phyloP scores from a whole-genome alignment of 2,797 vertebrate species.

The Rhinella marina region DNA sequence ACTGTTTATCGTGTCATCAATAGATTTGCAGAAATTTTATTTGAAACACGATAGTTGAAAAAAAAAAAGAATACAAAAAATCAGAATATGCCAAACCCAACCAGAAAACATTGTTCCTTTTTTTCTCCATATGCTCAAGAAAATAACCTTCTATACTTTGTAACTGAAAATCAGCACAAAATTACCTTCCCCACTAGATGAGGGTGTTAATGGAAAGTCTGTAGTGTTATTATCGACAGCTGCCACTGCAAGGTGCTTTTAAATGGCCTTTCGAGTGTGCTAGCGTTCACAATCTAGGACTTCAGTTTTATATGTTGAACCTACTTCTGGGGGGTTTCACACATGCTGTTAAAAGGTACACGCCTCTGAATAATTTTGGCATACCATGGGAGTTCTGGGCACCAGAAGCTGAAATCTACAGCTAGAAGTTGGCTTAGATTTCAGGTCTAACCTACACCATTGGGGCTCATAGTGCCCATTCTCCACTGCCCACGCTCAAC shows the following conservation, averaged over 20 bases:
- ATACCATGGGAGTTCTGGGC: too few relatives aligned
- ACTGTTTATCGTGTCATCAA: background rate
- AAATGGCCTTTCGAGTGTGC: too few relatives aligned
- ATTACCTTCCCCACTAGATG: background rate
- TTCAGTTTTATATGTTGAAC: too few relatives aligned
- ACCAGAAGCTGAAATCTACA: too few relatives aligned
- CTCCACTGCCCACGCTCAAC: too few relatives aligned
- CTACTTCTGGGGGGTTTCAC: too few relatives aligned
- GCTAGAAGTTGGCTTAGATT: too few relatives aligned
- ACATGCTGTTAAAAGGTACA: too few relatives aligned
- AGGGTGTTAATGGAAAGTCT: constrained; percentile 10
- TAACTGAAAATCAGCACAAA: background rate
- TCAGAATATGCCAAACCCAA: background rate
- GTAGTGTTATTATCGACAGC: background rate
- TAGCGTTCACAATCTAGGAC: too few relatives aligned
- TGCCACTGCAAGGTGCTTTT: background rate
- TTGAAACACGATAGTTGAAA: background rate
- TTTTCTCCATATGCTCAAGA: background rate
- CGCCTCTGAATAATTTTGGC: too few relatives aligned
- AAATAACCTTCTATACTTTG: background rate
- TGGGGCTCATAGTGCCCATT: too few relatives aligned
- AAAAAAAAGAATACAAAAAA: background rate
- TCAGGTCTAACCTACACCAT: too few relatives aligned
- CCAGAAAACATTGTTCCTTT: background rate
- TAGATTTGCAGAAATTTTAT: background rate